A percentile compares a stretch with the other conserved stretches of the same genome.
These are phyloP conservation scores for Leptestheria dahalacensis DNA, from an alignment of 1,140 invertebrate species.

Conservation along the genomic window DNA sequence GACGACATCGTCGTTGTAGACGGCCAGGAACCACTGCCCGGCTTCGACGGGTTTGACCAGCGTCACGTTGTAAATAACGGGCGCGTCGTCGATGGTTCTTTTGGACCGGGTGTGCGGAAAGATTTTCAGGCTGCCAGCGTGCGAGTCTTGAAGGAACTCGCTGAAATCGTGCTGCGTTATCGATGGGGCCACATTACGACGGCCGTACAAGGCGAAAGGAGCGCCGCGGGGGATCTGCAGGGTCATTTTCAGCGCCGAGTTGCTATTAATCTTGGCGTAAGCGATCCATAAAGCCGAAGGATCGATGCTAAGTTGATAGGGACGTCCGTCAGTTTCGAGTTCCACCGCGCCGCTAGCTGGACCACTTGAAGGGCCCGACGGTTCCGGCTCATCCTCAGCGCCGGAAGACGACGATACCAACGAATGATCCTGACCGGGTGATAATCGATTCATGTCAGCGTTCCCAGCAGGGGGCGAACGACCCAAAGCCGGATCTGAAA, in stretches of 20 bases:
- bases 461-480: neutral
- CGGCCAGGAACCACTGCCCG: conserved; percentile 84
- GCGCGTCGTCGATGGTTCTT: neutral
- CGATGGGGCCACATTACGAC: conserved; percentile 77
- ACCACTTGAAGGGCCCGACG: too few relatives aligned
- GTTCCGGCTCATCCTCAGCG: too few relatives aligned
- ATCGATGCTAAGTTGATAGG: conserved; percentile 7
- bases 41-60: conserved; percentile 73
- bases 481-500: neutral
- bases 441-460: neutral
- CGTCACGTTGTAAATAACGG: conserved; percentile 45
- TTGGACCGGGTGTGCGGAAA: neutral
- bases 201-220: conserved; percentile 83
- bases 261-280: conserved; percentile 1
- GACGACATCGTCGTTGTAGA: conserved; percentile 86
- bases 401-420: neutral
- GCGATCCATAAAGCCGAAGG: conserved; percentile 8
- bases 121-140: neutral
- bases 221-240: conserved; percentile 76
- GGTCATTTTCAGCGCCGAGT: conserved; percentile 39
- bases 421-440: neutral
- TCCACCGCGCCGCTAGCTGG: conserved; percentile 8
- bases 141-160: conserved; percentile 53
- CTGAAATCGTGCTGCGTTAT: conserved; percentile 92
- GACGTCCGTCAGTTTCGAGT: conserved; percentile 12